Conservation (phyloP, 1,140 invertebrate species). For the Drosophila melanogaster region DNA sequence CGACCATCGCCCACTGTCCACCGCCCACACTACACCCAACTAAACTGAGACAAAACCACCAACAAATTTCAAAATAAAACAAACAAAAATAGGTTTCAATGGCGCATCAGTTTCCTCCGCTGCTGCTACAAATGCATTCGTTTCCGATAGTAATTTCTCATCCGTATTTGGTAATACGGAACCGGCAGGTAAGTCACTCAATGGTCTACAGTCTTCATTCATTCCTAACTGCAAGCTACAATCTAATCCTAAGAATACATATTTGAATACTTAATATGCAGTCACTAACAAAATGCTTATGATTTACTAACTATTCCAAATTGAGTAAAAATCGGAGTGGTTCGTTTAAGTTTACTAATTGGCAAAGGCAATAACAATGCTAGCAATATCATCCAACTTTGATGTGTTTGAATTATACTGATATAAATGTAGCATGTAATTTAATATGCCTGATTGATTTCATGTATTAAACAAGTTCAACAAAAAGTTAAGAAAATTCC, state of each 20-base stretch:
- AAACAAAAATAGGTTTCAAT: constrained; percentile 84
- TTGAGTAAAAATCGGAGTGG: constrained; percentile 20
- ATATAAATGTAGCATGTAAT: constrained; percentile 28
- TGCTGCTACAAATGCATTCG: constrained; percentile 91
- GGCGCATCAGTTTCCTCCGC: constrained; percentile 85
- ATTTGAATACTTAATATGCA: constrained; percentile 19
- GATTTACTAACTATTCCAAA: constrained; percentile 15
- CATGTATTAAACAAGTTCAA: background rate
- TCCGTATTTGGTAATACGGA: constrained; percentile 92
- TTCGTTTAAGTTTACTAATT: constrained; percentile 12
- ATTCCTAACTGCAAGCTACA: constrained; percentile 49
- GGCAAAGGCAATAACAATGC: constrained; percentile 6
- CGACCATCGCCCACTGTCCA: constrained; percentile 30
- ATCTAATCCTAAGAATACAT: constrained; percentile 13
- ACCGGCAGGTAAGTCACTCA: constrained; percentile 88
- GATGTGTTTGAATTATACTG: constrained; percentile 17
- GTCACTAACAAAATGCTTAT: constrained; percentile 24
- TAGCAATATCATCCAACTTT: constrained; percentile 10
- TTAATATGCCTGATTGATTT: constrained; percentile 6
- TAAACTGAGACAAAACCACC: constrained; percentile 45
- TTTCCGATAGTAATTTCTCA: constrained; percentile 93
- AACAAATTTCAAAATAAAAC: constrained; percentile 14
- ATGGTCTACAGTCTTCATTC: constrained; percentile 38
- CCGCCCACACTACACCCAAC: constrained; percentile 42
- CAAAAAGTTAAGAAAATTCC: constrained; percentile 4